These are phyloP conservation scores for Chamaea fasciata DNA, from an alignment of 2,113 vertebrate genomes.

Conservation along the genomic window DNA sequence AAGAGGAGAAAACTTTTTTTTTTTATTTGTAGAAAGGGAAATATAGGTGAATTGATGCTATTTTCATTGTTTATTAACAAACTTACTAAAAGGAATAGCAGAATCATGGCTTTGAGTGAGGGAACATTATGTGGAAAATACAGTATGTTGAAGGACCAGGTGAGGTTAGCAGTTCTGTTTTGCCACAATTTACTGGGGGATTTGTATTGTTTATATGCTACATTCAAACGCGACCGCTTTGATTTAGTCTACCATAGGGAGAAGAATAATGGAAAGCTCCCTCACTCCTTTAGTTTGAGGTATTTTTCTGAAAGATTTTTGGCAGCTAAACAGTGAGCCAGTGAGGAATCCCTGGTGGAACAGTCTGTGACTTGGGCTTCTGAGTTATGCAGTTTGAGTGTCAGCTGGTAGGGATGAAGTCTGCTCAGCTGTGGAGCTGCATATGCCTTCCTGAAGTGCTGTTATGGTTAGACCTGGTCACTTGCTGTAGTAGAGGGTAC, in stretches of 20 bases:
- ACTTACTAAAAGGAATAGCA: neutral
- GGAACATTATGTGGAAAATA: neutral
- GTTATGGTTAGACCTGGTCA: neutral
- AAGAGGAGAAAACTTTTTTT: neutral
- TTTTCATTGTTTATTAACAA: neutral
- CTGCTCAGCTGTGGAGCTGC: neutral
- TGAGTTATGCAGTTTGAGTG: neutral
- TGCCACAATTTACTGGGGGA: neutral
- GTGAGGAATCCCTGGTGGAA: neutral
- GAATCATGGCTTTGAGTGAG: neutral
- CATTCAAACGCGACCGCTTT: neutral
- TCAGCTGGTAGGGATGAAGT: neutral
- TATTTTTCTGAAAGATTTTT: neutral
- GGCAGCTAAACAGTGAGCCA: neutral
- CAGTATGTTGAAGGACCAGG: neutral
- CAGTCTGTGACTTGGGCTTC: neutral
- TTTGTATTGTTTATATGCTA: neutral
- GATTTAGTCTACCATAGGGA: neutral
- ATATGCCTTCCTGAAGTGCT: neutral
- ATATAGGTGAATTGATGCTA: neutral
- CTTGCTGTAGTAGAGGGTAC: neutral
- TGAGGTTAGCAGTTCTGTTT: neutral
- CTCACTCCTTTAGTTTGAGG: neutral
- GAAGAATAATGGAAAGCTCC: neutral
- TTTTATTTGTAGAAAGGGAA: neutral